Percentiles rank a stretch among this genome's conserved stretches.
Evolutionary conservation across 2,113 vertebrate genomes (phyloP).

Genomic region (Pterophyllum scalare): DNA sequence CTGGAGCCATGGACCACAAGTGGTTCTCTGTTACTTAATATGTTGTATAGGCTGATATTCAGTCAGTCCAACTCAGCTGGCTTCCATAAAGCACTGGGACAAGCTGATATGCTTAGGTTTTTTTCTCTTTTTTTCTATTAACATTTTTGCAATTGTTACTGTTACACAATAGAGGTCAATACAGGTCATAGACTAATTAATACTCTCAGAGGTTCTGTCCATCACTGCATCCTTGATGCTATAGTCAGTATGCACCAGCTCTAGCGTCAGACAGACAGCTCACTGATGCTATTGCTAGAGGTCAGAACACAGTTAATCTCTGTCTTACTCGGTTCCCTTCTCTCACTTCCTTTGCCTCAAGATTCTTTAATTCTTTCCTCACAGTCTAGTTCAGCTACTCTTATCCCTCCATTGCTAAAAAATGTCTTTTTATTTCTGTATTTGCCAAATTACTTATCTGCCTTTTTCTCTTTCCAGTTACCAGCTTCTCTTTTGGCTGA

Average conservation of each 20-base stretch:
- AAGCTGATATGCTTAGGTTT: neutral
- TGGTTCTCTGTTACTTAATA: neutral
- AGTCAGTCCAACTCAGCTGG: neutral
- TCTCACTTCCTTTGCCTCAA: neutral
- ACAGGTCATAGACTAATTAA: slow-evolving; percentile 42
- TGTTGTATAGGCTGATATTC: neutral
- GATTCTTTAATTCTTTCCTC: neutral
- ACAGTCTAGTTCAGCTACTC: neutral
- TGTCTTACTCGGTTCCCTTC: slow-evolving; percentile 17
- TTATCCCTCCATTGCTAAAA: neutral
- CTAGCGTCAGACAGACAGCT: slow-evolving; percentile 56
- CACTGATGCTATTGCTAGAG: slow-evolving; percentile 35
- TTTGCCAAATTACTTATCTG: neutral
- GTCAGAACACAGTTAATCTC: slow-evolving; percentile 55
- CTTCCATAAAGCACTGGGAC: neutral
- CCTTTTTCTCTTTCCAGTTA: neutral
- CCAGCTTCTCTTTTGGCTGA: neutral
- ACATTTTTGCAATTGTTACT: neutral
- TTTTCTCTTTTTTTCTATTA: slow-evolving; percentile 23
- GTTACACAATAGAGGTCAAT: slow-evolving; percentile 12
- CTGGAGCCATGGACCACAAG: neutral
- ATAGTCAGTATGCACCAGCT: slow-evolving; percentile 21
- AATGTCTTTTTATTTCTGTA: neutral
- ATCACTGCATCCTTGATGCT: slow-evolving; percentile 32
- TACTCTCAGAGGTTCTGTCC: slow-evolving; percentile 19